Base-by-base conservation (phyloP, 2,888 invertebrate species). In the Volucella inflata region DNA sequence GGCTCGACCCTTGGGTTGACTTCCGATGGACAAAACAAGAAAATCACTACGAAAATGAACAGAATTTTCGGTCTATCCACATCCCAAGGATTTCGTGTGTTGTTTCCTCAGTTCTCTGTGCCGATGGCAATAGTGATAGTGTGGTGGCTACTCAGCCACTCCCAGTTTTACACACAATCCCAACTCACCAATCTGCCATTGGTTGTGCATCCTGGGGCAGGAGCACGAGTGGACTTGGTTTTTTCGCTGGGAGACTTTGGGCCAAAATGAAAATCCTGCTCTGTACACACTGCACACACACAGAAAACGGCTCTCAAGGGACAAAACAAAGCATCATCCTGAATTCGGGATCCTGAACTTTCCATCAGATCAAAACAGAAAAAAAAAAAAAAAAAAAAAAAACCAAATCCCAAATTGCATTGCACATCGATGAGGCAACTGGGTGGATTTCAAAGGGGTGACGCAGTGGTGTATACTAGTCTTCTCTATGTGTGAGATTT, bases 121-220 rank as follows among this genome's bases (percentile, higher is more conserved):
- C 76, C 70, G 68, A 65, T 79, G 75, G 50, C 65, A 55, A 74
- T 62, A 44, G 62, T 60, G 71, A 42, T 48, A 50, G 14, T 14
- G 50, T 68, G 83, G 84, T 67, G 64, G 76, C 80, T 40, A 77
- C 68, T 72, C 81, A 85, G 85, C 85, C 85, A 85, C 85, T 77
- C 85, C 85, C 85, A 85, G 76, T 72, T 85, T 85, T 85, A 85
- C 81, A 81, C 85, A 84, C 79, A 80, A 75, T 84, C 79, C 60
- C 60, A 75, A 55, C 70, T 79, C 80, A 85, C 67, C 75, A 62
- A 76, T 51, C 6, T 30, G 71, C 76, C 65, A 85, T 85, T 85
- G 85, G 85, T 77, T 85, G 76, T 80, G 42, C 11, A 55, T 77
- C 71, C 65, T 65, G 67, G 67, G 59, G 50, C 51, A 42, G 64